Evolutionary conservation across 2,888 invertebrate species (phyloP).

Genomic region (Girardia tigrina): DNA sequence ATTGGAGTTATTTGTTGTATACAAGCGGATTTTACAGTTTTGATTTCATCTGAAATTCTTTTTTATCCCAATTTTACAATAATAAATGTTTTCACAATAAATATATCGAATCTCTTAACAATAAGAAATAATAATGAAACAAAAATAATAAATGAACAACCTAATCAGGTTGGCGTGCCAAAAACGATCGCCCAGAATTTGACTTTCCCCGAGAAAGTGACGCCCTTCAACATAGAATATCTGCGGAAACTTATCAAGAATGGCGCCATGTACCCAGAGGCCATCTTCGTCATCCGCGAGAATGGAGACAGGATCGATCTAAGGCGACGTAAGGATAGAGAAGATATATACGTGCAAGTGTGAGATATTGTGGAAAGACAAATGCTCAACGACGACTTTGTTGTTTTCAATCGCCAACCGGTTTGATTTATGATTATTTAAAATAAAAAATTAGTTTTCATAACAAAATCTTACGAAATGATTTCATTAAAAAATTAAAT

Average conservation of each 20-base stretch:
- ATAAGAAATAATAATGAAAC: no score
- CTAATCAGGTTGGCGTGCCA: conserved; percentile 96
- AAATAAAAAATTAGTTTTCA: no score
- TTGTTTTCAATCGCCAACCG: conserved; percentile 99
- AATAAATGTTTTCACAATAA: no score
- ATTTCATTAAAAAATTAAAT: no score
- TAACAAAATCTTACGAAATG: no score
- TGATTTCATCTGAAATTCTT: no score
- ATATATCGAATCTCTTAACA: no score
- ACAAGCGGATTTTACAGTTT: no score
- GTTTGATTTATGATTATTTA: no score
- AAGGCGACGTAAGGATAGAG: conserved; percentile 89
- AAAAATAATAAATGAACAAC: no score
- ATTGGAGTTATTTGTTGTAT: no score
- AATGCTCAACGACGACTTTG: conserved; percentile 87
- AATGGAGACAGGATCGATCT: conserved; percentile 96
- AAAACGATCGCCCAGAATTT: conserved; percentile 93
- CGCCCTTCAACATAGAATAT: conserved; percentile 94
- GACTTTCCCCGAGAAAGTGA: conserved; percentile 96
- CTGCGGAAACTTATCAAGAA: conserved; percentile 81
- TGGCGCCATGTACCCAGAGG: conserved; percentile 96
- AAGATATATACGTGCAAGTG: conserved; percentile 84
- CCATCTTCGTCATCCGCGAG: conserved; percentile 94
- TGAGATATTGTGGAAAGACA: conserved; percentile 89
- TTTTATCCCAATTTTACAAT: no score